Percentiles rank a stretch among this genome's conserved stretches.
These are phyloP conservation scores for Machimus atricapillus DNA, from an alignment of 2,888 invertebrate genomes.

Conservation along the genomic window DNA sequence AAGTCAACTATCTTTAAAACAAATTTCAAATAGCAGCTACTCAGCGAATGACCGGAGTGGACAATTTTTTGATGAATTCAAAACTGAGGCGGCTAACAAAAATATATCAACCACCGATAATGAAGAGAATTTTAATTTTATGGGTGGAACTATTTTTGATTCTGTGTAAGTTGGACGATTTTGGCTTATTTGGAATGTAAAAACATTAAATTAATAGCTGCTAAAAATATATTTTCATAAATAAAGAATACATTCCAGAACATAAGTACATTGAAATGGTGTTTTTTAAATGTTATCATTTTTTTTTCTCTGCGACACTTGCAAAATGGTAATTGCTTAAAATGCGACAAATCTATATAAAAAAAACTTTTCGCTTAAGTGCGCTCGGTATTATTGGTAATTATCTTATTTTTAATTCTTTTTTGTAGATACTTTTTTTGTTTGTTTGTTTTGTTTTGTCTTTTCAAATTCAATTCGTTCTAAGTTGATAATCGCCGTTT, in stretches of 20 bases:
- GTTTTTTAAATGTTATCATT: not conserved
- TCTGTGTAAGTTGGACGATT: not conserved
- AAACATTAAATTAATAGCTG: not conserved
- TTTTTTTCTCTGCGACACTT: not conserved
- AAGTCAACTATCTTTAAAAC: not conserved
- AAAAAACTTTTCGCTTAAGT: not conserved
- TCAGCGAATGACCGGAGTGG: not conserved
- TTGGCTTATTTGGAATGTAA: too few species aligned
- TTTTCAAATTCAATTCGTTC: conserved; percentile 77
- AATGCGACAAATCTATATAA: not conserved
- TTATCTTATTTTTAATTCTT: not conserved
- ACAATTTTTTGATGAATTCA: conserved; percentile 4
- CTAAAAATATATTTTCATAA: not conserved
- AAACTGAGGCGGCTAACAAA: not conserved
- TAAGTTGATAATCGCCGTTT: conserved; percentile 97
- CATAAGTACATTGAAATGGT: not conserved
- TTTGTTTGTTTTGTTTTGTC: too few species aligned
- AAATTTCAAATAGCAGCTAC: not conserved
- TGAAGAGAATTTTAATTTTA: not conserved
- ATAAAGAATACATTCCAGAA: not conserved
- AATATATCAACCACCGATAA: not conserved
- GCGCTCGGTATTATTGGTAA: not conserved
- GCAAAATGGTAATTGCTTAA: not conserved
- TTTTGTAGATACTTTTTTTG: not conserved
- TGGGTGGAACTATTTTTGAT: not conserved